A percentile compares a stretch with the other conserved stretches of the same genome.
Conservation (phyloP, 2,888 invertebrate genomes). For the Noctua pronuba region DNA sequence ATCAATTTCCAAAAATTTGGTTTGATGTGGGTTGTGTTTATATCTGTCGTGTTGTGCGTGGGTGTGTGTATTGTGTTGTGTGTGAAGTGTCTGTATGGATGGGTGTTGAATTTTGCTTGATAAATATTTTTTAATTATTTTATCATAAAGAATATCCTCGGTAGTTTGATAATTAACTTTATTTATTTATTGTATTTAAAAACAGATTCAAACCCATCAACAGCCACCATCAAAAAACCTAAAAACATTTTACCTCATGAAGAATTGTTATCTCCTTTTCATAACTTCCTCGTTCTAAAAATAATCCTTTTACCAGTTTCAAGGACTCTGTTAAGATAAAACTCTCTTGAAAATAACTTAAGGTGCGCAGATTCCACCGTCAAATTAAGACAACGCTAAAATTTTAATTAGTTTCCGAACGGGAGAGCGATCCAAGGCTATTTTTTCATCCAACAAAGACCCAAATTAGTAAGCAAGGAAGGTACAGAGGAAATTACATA, state of each 20-base stretch:
- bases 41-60: no score
- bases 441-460: conserved; percentile 62
- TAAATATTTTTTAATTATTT: no score
- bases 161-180: no score
- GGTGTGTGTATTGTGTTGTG: no score
- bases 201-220: background rate
- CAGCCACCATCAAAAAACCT: background rate
- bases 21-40: no score
- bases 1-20: no score
- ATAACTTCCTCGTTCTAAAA: conserved; percentile 12
- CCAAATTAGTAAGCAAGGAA: conserved; percentile 65
- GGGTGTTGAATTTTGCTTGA: no score
- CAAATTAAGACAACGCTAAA: conserved; percentile 65
- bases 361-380: conserved; percentile 54
- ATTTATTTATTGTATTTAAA: background rate
- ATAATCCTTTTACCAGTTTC: conserved; percentile 14
- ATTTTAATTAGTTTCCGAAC: conserved; percentile 68
- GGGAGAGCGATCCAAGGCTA: conserved; percentile 41
- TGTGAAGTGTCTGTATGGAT: no score
- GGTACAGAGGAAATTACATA: conserved; percentile 66
- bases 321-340: conserved; percentile 33
- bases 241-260: background rate
- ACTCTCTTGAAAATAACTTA: conserved; percentile 31
- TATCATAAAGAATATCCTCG: no score
- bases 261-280: background rate